Evolutionary conservation across 2,888 invertebrate species (phyloP).

Genomic region (Rhogogaster chlorosoma): DNA sequence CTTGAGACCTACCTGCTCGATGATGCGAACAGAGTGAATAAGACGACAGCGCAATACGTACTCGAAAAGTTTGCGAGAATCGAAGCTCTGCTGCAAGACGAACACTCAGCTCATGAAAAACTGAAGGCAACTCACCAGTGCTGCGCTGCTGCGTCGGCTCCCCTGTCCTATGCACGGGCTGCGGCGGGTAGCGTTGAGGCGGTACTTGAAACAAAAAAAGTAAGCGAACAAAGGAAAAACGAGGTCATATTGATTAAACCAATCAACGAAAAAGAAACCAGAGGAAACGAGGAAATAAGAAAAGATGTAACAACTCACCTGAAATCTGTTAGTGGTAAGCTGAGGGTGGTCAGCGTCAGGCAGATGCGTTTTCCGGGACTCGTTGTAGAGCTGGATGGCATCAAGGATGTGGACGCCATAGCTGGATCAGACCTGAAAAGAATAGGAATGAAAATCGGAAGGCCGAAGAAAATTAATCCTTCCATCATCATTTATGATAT

Average conservation of each 20-base stretch:
- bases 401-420: background rate
- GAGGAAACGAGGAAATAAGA: background rate
- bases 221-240: background rate
- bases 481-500: background rate
- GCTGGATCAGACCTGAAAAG: background rate
- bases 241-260: background rate
- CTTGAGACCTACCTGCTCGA: too few relatives aligned
- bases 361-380: background rate
- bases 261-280: background rate
- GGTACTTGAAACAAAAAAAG: background rate
- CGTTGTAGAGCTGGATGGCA: background rate
- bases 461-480: background rate
- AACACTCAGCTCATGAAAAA: too few relatives aligned
- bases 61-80: too few relatives aligned
- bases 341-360: background rate
- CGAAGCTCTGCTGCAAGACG: too few relatives aligned
- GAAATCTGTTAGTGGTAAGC: background rate
- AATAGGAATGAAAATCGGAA: background rate
- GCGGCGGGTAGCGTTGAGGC: background rate
- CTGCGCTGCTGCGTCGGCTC: background rate
- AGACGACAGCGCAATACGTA: too few relatives aligned
- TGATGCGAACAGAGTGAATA: too few relatives aligned
- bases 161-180: too few relatives aligned
- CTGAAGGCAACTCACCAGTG: background rate
- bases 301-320: too few relatives aligned